Conservation (phyloP, 2,888 invertebrate species). For the Venusia cambrica region DNA sequence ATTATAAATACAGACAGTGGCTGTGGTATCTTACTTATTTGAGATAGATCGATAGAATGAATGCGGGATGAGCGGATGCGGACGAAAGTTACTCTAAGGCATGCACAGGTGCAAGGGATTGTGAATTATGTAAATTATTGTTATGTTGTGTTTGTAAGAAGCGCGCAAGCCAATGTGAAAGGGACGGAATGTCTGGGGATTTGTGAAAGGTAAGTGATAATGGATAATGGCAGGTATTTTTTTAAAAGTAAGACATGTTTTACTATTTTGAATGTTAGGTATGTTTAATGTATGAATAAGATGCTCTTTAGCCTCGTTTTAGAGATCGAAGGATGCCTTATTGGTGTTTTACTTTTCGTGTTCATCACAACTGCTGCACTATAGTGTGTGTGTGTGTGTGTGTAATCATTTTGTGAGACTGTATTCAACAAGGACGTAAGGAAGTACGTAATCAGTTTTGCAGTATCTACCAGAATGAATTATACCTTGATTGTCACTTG, state of each 20-base stretch:
- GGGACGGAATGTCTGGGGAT: conserved; percentile 26
- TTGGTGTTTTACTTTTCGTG: conserved; percentile 63
- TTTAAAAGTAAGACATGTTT: conserved; percentile 68
- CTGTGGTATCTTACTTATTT: conserved; percentile 80
- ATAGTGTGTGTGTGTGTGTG: no score
- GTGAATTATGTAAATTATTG: conserved; percentile 77
- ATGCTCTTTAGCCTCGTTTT: conserved; percentile 55
- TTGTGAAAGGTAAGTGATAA: conserved; percentile 44
- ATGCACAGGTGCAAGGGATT: conserved; percentile 80
- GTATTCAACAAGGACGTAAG: no score
- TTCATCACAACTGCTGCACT: conserved; percentile 53
- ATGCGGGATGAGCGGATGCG: conserved; percentile 57
- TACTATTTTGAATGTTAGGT: conserved; percentile 62
- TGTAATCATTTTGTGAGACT: no score
- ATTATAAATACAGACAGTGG: conserved; percentile 81
- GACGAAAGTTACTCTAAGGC: conserved; percentile 76
- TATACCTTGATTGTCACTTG: no score
- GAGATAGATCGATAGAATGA: conserved; percentile 64
- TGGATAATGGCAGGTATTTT: conserved; percentile 62
- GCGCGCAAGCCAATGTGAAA: conserved; percentile 56
- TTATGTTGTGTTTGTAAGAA: conserved; percentile 72
- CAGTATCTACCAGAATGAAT: no score
- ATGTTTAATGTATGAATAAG: conserved; percentile 67
- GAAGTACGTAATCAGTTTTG: no score
- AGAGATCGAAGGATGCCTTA: conserved; percentile 72